Evolutionary conservation across 2,888 invertebrate species (phyloP), one percentile per base, ranked within the genome.

Genomic region (Uloborus plumipes): DNA sequence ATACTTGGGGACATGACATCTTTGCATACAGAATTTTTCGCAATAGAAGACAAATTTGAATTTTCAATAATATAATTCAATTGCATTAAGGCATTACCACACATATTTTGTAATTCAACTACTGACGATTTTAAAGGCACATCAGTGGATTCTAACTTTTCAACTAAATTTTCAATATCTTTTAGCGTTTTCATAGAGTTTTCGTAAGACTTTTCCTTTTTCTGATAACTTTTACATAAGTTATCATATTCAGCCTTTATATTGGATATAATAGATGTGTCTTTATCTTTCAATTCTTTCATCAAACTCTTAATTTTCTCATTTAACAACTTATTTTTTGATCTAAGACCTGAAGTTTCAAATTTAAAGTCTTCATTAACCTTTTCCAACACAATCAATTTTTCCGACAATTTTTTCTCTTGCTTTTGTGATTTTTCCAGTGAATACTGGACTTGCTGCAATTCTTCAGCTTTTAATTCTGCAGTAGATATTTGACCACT

Each of bases 61-160:
- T 18, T 20, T 18, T 55, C 55, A 55, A 55, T 18, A 55, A 55
- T 55, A 55, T 55, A 55, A n/a, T 55, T 55, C 9, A 55, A 55
- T 55, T 20, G 11, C 2, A n/a, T 15, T 16, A 55, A 55, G 15
- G 20, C 20, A 20, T 18, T 20, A 16, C n/a, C n/a, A 20, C 55
- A 55, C 15, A 55, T 55, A 55, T 55, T 55, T 55, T 55, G 11
- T 16, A 55, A n/a, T 55, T 55, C 20, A n/a, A 16, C 16, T 55
- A 55, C 55, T n/a, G 16, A 18, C 2, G 16, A 18, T 55, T 55
- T 55, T 14, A 55, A 16, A 74, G 22, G 22, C 22, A 64, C 16
- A 20, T 62, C 14, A 78, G 39, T 22, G 50, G 53, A 66, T 20
- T 71, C 50, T 81, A 73, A 47, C 31, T 59, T 58, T 15, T 71